Conservation (phyloP, 2,113 vertebrate genomes). For the Drymodes brunneopygia region DNA sequence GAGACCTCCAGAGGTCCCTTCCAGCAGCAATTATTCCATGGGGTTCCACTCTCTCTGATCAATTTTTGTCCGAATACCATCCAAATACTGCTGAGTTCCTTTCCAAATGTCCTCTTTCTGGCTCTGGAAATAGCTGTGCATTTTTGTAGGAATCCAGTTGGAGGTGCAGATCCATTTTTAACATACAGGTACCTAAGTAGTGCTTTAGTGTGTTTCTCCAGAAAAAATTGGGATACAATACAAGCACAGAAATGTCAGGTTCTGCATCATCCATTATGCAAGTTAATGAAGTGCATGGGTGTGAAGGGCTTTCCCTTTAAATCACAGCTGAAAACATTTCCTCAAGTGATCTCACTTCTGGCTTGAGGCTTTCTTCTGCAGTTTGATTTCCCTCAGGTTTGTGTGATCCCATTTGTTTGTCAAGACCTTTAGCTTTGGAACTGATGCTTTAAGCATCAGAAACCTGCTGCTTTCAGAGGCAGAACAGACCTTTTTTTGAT, state of each 20-base stretch:
- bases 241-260: neutral
- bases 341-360: neutral
- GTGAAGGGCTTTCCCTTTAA: conserved; percentile 28
- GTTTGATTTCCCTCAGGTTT: neutral
- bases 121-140: neutral
- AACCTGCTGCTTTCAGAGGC: neutral
- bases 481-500: neutral
- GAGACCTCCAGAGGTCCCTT: neutral
- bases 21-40: neutral
- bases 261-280: neutral
- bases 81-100: neutral
- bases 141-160: neutral
- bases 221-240: neutral
- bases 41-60: neutral
- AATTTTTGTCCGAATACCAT: neutral
- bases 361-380: neutral
- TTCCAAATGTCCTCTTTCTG: neutral
- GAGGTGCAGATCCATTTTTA: neutral
- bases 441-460: neutral
- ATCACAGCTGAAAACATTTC: conserved; percentile 6
- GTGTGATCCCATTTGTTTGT: neutral
- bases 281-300: conserved; percentile 11
- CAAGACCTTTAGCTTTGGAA: neutral
- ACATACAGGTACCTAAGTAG: neutral
- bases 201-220: neutral